phyloP scores from a whole-genome alignment of 2,113 vertebrate species.

The western clawed frog (Xenopus tropicalis) region DNA sequence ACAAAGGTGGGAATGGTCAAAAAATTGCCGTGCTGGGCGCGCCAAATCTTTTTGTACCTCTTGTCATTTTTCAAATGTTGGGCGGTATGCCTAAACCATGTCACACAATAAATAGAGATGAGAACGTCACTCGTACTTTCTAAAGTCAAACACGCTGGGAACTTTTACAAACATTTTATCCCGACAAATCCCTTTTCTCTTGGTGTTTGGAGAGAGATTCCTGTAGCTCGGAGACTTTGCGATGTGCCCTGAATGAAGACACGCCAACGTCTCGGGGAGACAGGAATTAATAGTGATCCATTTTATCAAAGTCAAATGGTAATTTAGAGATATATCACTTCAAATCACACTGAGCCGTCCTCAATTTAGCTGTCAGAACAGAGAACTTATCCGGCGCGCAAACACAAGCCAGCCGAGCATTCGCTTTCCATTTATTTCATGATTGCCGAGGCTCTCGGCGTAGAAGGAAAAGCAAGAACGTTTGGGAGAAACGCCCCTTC shows the following conservation, averaged over 20 bases:
- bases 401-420: slow-evolving; percentile 1
- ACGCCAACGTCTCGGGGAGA: slow-evolving; percentile 40
- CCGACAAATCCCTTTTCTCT: not conserved
- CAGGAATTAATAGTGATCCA: slow-evolving; percentile 31
- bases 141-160: too few relatives aligned
- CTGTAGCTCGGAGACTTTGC: not conserved
- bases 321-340: slow-evolving; percentile 33
- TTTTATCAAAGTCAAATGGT: slow-evolving; percentile 43
- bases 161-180: not conserved
- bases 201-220: not conserved
- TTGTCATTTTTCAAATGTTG: too few relatives aligned
- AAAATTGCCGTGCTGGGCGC: too few relatives aligned
- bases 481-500: not conserved
- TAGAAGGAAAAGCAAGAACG: not conserved
- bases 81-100: too few relatives aligned
- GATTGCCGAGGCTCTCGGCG: slow-evolving; percentile 19
- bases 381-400: slow-evolving; percentile 24
- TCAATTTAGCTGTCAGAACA: slow-evolving; percentile 45
- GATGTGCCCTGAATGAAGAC: slow-evolving; percentile 6
- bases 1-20: too few relatives aligned
- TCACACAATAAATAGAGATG: too few relatives aligned
- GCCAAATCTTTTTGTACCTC: too few relatives aligned
- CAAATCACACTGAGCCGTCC: slow-evolving; percentile 42
- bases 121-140: too few relatives aligned
- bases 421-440: slow-evolving; percentile 11